phyloP scores from a whole-genome alignment of 1,140 invertebrate genomes.

The Papilio dardanus region DNA sequence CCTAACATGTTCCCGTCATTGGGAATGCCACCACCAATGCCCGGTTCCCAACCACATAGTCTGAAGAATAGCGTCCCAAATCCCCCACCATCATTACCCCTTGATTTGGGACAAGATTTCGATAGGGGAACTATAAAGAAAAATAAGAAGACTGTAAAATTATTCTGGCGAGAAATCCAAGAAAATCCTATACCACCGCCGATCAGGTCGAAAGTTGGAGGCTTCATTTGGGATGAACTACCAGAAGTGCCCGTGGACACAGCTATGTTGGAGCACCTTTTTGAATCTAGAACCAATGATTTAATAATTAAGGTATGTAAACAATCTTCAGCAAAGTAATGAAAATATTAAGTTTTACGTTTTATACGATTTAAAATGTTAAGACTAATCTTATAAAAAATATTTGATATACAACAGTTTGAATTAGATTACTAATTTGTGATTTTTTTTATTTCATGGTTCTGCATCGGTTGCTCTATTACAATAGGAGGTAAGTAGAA shows the following conservation, averaged over 20 bases:
- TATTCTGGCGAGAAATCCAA: slow-evolving; percentile 99
- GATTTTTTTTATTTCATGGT: slow-evolving; percentile 8
- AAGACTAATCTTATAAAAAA: no score
- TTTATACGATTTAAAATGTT: no score
- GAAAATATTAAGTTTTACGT: no score
- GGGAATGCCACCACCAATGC: slow-evolving; percentile 77
- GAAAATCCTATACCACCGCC: slow-evolving; percentile 90
- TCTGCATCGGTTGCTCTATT: background rate
- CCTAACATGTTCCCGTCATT: slow-evolving; percentile 76
- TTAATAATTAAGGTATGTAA: slow-evolving; percentile 91
- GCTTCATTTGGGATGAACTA: slow-evolving; percentile 98
- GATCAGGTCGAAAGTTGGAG: slow-evolving; percentile 83
- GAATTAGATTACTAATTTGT: background rate
- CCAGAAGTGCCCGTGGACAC: slow-evolving; percentile 93
- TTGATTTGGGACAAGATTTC: slow-evolving; percentile 62
- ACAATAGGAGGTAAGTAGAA: background rate
- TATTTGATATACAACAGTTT: no score
- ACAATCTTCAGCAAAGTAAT: no score
- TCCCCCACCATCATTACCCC: slow-evolving; percentile 66
- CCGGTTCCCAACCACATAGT: slow-evolving; percentile 70
- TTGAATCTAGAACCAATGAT: slow-evolving; percentile 98
- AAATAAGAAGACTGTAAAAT: slow-evolving; percentile 98
- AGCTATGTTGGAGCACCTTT: slow-evolving; percentile 97
- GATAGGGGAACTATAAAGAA: slow-evolving; percentile 86
- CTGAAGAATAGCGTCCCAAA: slow-evolving; percentile 54